Evolutionary conservation across 2,797 vertebrate species (phyloP), one percentile per base, ranked within the genome.

Genomic region (Hephaestus fuliginosus): DNA sequence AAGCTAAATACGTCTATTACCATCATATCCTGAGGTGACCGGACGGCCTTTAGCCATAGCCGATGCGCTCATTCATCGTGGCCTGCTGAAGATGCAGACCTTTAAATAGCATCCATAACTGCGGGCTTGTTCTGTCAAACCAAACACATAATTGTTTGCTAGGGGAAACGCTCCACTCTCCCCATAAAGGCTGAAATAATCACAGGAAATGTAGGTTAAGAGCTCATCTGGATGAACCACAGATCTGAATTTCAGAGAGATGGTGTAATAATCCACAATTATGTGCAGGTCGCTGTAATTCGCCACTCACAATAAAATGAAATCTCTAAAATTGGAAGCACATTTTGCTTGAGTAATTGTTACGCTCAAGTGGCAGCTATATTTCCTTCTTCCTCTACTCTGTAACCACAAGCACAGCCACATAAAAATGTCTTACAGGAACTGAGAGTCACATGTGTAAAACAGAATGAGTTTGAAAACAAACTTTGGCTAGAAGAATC

Each of bases 71-170:
- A 44, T 78, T 73, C 62, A 68, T 14, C 0, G 25, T 0, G 2
- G 70, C 36, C 20, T n/a, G 20, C 52, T 56, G 63, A 61, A 61
- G 48, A 85, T 36, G 18, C 18, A 55, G 69, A 69, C 56, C 88
- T 86, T 82, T 85, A 90, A 85, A 88, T 86, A 84, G 73, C 86
- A 85, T 72, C 64, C 25, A 9, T 57, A 78, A 84, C 82, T 82
- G 77, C 75, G 80, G 89, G 86, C 83, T 28, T 76, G 76, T 82
- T 75, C 85, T 68, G 81, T 88, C 74, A 85, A 82, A 78, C 49
- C 57, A 58, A 74, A 87, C 67, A 77, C 70, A 63, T 28, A 56
- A 69, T 67, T 79, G 67, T 81, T 81, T 80, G 52, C 65, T 46
- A 28, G 78, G 46, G 28, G 62, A 60, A 55, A 70, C 4, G n/a